Conservation (phyloP, 2,797 vertebrate genomes). For the Rallus crepitans region DNA sequence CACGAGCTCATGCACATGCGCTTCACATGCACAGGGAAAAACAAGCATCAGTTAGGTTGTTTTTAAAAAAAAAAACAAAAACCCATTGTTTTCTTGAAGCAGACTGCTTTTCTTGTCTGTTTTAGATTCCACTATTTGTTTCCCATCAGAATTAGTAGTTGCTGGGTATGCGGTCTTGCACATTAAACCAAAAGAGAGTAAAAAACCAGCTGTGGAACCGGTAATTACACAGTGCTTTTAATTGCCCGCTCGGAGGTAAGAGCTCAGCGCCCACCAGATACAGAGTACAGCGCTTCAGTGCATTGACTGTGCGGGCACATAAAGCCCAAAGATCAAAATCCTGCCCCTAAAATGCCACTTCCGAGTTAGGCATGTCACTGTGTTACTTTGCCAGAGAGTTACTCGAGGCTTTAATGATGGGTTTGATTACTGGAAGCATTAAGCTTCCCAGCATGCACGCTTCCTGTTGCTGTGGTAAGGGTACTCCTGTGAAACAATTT, state of each 20-base stretch:
- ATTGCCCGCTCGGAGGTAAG: neutral
- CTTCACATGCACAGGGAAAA: conserved; percentile 63
- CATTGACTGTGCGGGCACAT: neutral
- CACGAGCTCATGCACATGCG: conserved; percentile 78
- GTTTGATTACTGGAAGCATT: conserved; percentile 32
- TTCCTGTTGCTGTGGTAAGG: conserved; percentile 50
- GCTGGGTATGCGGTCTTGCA: neutral
- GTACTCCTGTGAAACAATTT: neutral
- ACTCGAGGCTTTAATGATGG: conserved; percentile 34
- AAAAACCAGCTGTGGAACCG: neutral
- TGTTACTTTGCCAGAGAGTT: neutral
- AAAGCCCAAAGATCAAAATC: neutral
- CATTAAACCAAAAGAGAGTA: neutral
- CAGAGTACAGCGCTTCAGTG: neutral
- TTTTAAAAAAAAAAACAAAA: neutral
- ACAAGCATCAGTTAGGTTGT: conserved; percentile 52
- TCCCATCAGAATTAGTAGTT: neutral
- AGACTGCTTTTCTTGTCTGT: neutral
- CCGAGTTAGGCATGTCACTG: neutral
- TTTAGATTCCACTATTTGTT: conserved; percentile 5
- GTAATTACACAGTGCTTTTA: neutral
- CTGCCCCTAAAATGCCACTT: conserved; percentile 24
- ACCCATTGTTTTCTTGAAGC: neutral
- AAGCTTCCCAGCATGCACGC: conserved; percentile 24
- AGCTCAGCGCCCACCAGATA: neutral